Percentiles rank a stretch among this genome's conserved stretches.
Conservation (phyloP, 2,113 vertebrate genomes). For the Microcebus griseorufus region DNA sequence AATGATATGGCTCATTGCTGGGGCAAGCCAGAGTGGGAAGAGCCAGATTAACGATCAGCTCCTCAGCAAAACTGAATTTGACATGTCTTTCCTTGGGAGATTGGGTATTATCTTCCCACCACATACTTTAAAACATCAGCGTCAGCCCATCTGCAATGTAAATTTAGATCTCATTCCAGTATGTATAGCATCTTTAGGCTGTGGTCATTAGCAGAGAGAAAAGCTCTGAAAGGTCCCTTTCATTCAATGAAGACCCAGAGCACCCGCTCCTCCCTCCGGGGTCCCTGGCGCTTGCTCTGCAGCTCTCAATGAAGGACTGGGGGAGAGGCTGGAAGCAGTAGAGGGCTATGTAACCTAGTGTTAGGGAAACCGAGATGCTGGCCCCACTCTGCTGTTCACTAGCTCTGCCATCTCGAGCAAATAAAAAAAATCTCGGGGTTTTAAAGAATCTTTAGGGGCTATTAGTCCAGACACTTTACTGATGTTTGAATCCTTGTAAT, state of each 20-base stretch:
- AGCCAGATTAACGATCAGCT: slow-evolving; percentile 75
- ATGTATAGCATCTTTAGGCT: slow-evolving; percentile 67
- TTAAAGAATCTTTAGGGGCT: not conserved
- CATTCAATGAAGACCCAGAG: slow-evolving; percentile 59
- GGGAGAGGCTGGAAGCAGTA: not conserved
- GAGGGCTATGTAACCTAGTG: rapidly evolving
- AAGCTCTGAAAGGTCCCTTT: slow-evolving; percentile 65
- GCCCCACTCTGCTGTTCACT: not conserved
- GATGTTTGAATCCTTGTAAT: not conserved
- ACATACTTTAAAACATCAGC: slow-evolving; percentile 66
- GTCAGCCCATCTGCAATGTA: slow-evolving; percentile 78
- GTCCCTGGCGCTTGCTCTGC: slow-evolving; percentile 46
- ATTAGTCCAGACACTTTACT: not conserved
- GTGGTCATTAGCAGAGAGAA: slow-evolving; percentile 75
- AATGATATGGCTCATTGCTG: slow-evolving; percentile 55
- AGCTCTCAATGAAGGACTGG: not conserved
- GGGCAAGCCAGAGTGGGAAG: slow-evolving; percentile 61
- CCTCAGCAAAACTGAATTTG: slow-evolving; percentile 78
- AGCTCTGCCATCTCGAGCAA: not conserved
- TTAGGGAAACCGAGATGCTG: not conserved
- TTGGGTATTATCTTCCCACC: slow-evolving; percentile 79
- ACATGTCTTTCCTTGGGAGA: slow-evolving; percentile 80
- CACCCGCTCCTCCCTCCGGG: slow-evolving; percentile 58
- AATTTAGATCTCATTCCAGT: slow-evolving; percentile 77
- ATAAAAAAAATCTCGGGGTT: not conserved